Conservation (phyloP, 2,888 invertebrate genomes). For the Vanessa cardui region DNA sequence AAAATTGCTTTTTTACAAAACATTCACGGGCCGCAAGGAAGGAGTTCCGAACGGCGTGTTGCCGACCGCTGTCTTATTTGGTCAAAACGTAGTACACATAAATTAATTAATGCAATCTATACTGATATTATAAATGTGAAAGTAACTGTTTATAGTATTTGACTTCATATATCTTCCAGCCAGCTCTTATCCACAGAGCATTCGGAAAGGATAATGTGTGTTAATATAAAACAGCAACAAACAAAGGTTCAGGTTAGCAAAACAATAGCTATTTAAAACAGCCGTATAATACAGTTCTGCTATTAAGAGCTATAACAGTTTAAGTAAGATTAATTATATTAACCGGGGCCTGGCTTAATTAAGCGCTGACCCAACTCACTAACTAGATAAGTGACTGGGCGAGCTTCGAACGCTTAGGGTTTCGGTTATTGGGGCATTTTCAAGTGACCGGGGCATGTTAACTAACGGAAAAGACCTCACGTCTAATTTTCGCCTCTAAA, state of each 20-base stretch:
- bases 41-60: too few relatives aligned
- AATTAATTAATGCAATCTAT: too few relatives aligned
- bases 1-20: too few relatives aligned
- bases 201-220: too few relatives aligned
- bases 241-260: neutral
- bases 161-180: too few relatives aligned
- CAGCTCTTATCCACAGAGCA: too few relatives aligned
- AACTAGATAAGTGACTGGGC: conserved; percentile 12
- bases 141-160: too few relatives aligned
- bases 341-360: conserved; percentile 24
- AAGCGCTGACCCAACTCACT: conserved; percentile 19
- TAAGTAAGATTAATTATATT: conserved; percentile 28
- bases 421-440: neutral
- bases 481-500: neutral
- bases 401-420: neutral
- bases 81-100: neutral
- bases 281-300: neutral
- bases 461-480: neutral
- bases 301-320: conserved; percentile 19
- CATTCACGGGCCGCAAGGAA: too few relatives aligned
- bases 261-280: conserved; percentile 1
- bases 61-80: too few relatives aligned
- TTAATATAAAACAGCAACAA: neutral
- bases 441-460: neutral
- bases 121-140: too few relatives aligned